Conservation (phyloP, 1,140 invertebrate genomes). For the Drosophila simulans region DNA sequence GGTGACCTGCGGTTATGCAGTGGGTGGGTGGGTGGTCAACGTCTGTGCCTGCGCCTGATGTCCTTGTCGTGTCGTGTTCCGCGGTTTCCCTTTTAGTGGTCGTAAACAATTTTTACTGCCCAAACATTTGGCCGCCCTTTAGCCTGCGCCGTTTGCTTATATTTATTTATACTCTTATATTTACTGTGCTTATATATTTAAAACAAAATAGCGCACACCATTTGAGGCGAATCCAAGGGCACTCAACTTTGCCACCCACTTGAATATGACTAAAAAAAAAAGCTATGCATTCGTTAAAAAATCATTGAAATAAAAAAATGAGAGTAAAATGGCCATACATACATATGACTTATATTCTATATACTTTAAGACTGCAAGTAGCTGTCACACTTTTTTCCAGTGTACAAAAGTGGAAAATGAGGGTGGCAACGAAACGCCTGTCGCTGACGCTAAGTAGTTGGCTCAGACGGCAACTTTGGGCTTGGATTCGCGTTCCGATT, state of each 20-base stretch:
- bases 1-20: constrained; percentile 47
- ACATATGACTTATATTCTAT: too few species aligned
- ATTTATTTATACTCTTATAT: constrained; percentile 64
- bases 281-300: too few species aligned
- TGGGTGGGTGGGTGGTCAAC: background rate
- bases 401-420: constrained; percentile 17
- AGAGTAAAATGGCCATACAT: too few species aligned
- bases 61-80: constrained; percentile 47
- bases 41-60: constrained; percentile 24
- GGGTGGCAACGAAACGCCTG: constrained; percentile 38
- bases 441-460: constrained; percentile 77
- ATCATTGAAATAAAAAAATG: too few species aligned
- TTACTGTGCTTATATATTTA: constrained; percentile 74
- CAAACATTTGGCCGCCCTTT: constrained; percentile 73
- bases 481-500: constrained; percentile 21
- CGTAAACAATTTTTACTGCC: constrained; percentile 80
- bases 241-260: background rate
- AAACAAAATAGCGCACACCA: constrained; percentile 56
- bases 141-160: constrained; percentile 2
- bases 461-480: constrained; percentile 59
- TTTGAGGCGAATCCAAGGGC: constrained; percentile 59
- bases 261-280: background rate
- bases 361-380: too few species aligned
- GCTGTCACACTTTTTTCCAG: background rate
- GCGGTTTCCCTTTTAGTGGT: constrained; percentile 75